Evolutionary conservation across 2,113 vertebrate species (phyloP), one percentile per base, ranked within the genome.

Genomic region (Phaethon lepturus): DNA sequence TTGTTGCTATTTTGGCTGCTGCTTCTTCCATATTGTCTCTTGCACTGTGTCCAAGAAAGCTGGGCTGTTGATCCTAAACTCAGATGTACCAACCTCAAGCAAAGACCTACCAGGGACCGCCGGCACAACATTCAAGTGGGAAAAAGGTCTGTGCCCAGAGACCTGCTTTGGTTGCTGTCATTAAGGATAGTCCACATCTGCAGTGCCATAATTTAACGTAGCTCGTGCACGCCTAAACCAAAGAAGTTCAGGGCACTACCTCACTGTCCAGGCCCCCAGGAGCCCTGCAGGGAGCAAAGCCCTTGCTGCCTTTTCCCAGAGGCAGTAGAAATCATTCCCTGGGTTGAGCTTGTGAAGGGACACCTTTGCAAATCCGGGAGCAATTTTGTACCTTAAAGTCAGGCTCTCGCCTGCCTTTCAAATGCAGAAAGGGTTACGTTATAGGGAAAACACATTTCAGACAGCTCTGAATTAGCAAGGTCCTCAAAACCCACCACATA

Each of bases 1-100:
- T 89, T 95, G 94, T 93, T 97, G 95, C 93, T 96, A 93, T 95
- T 97, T 96, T 94, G 96, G 93, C 96, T 98, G 94, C 93, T 96
- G 76, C 86, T 93, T 68, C 88, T 94, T 93, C 89, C 92, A 94
- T 93, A 71, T 78, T 93, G 80, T 71, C 90, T 94, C 58, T 86
- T 94, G 85, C 76, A 77, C 42, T 4, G 11, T 73, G 91, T 93
- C 90, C 77, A 88, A 88, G 90, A 81, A 91, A 95, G 75, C 45
- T 1, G 10, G 89, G 76, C 89, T 84, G 60, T 80, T 86, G 67
- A 83, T 91, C 84, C 63, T 28, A 20, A 66, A 55, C 42, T 94
- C 84, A 62, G 58, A 87, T 42, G 20, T 62, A 79, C 40, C 44
- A 50, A 5, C 52, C 16, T 50, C 45, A 31, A 66, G 87, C 44